Percentiles rank a stretch among this genome's conserved stretches.
Conservation (phyloP, 2,888 invertebrate genomes). For the Acrobasis suavella region DNA sequence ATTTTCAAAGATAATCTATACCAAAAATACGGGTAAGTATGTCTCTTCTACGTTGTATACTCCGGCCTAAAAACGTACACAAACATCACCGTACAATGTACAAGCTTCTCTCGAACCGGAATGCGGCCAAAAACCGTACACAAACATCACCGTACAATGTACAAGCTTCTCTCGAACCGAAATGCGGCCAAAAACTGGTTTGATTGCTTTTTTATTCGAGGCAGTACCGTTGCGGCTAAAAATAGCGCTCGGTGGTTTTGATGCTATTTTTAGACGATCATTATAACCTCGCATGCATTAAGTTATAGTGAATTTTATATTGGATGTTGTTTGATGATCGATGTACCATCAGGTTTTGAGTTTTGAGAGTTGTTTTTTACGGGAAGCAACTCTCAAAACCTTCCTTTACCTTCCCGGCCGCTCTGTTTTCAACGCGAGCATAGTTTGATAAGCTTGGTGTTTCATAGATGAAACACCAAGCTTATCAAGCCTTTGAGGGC, state of each 20-base stretch:
- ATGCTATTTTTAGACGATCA: constrained; percentile 3
- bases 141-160: neutral
- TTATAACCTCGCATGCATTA: neutral
- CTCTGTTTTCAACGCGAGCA: no score
- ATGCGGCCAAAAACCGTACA: neutral
- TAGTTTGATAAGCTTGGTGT: no score
- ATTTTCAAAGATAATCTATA: no score
- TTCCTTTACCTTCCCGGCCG: no score
- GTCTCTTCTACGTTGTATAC: no score
- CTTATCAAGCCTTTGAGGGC: no score
- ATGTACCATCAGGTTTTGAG: neutral
- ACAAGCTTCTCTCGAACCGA: neutral
- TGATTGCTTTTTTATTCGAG: neutral
- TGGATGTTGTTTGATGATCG: neutral
- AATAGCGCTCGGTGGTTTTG: neutral
- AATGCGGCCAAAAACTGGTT: no score
- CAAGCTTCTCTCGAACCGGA: neutral
- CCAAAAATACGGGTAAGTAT: no score
- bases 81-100: neutral
- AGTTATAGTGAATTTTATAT: neutral
- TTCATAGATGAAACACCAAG: no score
- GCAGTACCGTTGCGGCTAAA: constrained; percentile 12
- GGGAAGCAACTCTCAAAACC: no score
- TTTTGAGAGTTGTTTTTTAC: neutral
- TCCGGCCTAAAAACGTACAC: neutral